A percentile compares a stretch with the other conserved stretches of the same genome.
Evolutionary conservation across 2,113 vertebrate species (phyloP).

Genomic region (Anarhynchus alexandrinus): DNA sequence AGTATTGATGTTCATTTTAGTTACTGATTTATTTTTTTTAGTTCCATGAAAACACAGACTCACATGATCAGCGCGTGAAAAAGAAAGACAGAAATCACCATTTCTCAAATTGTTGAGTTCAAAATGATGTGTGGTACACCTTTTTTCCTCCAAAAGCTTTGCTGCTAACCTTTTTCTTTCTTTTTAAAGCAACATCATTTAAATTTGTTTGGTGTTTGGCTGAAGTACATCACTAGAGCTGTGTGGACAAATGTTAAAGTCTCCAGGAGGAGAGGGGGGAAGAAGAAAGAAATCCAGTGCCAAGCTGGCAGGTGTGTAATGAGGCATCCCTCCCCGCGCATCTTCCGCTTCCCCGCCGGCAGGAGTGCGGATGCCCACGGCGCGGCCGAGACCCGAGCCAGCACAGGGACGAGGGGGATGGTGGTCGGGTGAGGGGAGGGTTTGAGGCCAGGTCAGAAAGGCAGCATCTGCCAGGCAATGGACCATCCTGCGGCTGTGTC

Average conservation of each 20-base stretch:
- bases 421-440: neutral
- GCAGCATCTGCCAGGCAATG: neutral
- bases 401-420: rapidly evolving
- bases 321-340: neutral
- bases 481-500: neutral
- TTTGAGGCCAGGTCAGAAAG: neutral
- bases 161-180: neutral
- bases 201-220: neutral
- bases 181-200: neutral
- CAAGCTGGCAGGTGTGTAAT: neutral
- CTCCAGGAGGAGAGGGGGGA: neutral
- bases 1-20: rapidly evolving
- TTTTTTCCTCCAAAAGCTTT: neutral
- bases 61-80: rapidly evolving
- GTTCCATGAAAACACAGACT: neutral
- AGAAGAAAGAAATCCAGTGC: rapidly evolving
- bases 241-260: neutral
- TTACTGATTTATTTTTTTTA: neutral
- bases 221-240: neutral
- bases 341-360: neutral
- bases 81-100: neutral
- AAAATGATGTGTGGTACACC: neutral
- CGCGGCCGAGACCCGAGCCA: neutral
- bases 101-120: neutral
- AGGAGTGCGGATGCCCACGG: rapidly evolving